Evolutionary conservation across 2,888 invertebrate genomes (phyloP).

Genomic region (Cordilura impudica): DNA sequence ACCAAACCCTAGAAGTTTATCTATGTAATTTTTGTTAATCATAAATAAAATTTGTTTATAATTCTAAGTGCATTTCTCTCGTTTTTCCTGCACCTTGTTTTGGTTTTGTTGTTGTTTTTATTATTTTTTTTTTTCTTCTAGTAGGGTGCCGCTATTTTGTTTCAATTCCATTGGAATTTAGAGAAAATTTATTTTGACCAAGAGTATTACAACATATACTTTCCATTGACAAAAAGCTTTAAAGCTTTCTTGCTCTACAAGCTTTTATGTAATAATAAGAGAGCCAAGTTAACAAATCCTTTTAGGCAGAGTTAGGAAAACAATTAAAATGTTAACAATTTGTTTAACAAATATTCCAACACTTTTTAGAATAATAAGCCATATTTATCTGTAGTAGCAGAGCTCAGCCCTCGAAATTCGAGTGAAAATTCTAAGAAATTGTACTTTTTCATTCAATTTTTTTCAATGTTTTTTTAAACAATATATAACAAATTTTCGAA

Average conservation of each 20-base stretch:
- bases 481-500: too few species aligned
- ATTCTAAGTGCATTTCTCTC: neutral
- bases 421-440: too few species aligned
- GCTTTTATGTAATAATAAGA: constrained; percentile 26
- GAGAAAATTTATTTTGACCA: neutral
- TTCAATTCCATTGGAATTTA: constrained; percentile 55
- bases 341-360: too few species aligned
- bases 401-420: too few species aligned
- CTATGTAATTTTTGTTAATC: neutral
- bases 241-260: constrained; percentile 35
- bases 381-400: too few species aligned
- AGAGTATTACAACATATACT: neutral
- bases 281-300: neutral
- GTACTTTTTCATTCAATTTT: too few species aligned
- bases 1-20: neutral
- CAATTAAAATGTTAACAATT: too few species aligned
- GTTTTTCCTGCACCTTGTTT: constrained; percentile 24
- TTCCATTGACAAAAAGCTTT: constrained; percentile 35
- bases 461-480: too few species aligned
- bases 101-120: constrained; percentile 16
- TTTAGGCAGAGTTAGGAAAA: constrained; percentile 8
- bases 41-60: neutral
- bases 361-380: too few species aligned
- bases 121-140: neutral
- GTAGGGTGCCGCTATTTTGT: constrained; percentile 50